These are phyloP conservation scores for Apodemia duryi DNA, from an alignment of 2,888 invertebrate genomes.

Conservation along the genomic window DNA sequence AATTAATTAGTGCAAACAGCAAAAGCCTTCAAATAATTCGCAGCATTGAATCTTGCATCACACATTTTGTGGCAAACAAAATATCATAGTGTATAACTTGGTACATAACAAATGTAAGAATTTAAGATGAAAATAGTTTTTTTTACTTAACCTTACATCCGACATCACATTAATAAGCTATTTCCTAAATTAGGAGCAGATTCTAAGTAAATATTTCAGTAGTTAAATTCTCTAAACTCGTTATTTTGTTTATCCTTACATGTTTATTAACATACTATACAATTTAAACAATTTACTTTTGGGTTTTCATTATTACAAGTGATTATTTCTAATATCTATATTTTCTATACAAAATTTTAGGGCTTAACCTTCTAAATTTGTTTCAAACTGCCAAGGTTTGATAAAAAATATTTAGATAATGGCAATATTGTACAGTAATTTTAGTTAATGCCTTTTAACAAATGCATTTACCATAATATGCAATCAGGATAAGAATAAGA, in stretches of 20 bases:
- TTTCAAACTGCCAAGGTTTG: too few species aligned
- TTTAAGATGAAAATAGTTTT: constrained; percentile 14
- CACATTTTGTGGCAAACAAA: constrained; percentile 7
- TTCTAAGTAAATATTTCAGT: neutral
- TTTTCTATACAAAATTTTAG: constrained; percentile 2
- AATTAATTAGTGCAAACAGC: neutral
- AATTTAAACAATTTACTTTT: neutral
- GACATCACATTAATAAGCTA: neutral
- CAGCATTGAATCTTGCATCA: neutral
- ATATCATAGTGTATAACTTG: constrained; percentile 12
- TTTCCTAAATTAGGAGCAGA: constrained; percentile 3
- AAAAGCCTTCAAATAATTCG: constrained; percentile 2
- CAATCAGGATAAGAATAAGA: too few species aligned
- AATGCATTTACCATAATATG: too few species aligned
- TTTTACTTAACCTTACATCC: constrained; percentile 8
- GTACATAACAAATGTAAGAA: constrained; percentile 3
- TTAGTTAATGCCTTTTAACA: too few species aligned
- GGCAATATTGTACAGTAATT: too few species aligned
- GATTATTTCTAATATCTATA: neutral
- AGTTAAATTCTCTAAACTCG: neutral
- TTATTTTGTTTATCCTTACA: neutral
- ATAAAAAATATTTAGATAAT: too few species aligned
- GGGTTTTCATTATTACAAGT: neutral
- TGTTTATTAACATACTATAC: constrained; percentile 9
- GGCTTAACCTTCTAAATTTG: neutral